Evolutionary conservation across 1,140 invertebrate species (phyloP), one percentile per base, ranked within the genome.

Genomic region (Oedothorax gibbosus): DNA sequence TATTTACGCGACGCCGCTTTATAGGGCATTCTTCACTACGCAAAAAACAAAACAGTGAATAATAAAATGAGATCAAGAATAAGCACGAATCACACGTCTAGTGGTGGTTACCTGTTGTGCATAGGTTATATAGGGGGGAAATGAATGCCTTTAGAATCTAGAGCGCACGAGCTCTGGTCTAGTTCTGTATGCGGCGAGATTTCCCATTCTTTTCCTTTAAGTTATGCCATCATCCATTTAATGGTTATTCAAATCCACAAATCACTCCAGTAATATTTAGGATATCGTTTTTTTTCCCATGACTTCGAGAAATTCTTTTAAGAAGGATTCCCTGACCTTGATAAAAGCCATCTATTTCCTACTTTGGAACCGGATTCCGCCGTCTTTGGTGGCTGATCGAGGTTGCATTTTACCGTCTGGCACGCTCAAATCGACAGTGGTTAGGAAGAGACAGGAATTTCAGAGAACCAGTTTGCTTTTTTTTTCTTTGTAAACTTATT

Each of bases 51-150:
- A 80, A 80, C 56, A 68, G 75, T 66, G 65, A 79, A 79, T 79
- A 64, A 77, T 7, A 73, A 73, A 82, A 82, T 82, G 54, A 82
- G 80, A 82, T 72, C 80, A 73, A 35, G 66, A 82, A 64, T 73
- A 64, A 82, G 20, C 80, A 82, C 80, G 68, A 72, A 62, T 35
- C 35, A 35, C 35, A 20, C 20, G 68, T 73, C 80, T 64, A 73
- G 68, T 54, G 78, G 69, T 5, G 35, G 35, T 35, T 82, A 82
- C 57, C 80, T 82, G 69, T 82, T 75, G 53, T 71, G 35, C 9
- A 51, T 51, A 12, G 53, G 49, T 15, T 14, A 51, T 9, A 18
- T 18, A 62, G 56, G 20, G 50, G 12, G 54, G 21, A 60, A 71
- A 73, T 57, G 51, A 53, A 5, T 15, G 20, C 35, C 15, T 14